Base-by-base conservation (phyloP, 2,888 invertebrate genomes). In the Brachynemurus nebulosus region DNA sequence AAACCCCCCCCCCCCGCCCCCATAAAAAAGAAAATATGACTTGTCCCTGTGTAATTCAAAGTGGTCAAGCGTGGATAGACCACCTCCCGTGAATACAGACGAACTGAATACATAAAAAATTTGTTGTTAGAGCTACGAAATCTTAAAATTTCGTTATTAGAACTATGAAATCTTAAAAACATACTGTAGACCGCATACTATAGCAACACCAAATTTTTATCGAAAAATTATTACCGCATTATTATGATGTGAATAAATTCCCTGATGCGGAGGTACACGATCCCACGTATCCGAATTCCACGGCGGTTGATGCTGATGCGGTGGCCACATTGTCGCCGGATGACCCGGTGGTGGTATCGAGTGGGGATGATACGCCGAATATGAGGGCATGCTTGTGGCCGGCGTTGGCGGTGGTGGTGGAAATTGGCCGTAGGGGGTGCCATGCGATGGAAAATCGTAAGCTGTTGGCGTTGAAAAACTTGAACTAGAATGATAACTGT, bases 391-490 rank as follows among this genome's bases (percentile, higher is more conserved):
- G 1, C 48, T 47, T 25, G 51, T 51, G 2, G 53, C 53, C n/a
- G 50, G 44, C 4, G 44, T 53, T 39, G 52, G 51, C 2, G 52
- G 52, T 4, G 50, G 43, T 3, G 42, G 42, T 12, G 47, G 47
- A 19, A 44, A 47, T 40, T 40, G 45, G 16, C 49, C 49, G 35
- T 45, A 55, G 1, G 52, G 52, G 12, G 52, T 50, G 35, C 50
- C 45, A 12, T 52, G 51, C 2, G 35, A 23, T 7, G 35, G 30
- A 37, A 25, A 40, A 14, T 35, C 40, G 39, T 35, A 38, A 12
- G 21, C 9, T 19, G 40, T 18, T 25, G 50, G 44, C 6, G 46
- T 43, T 21, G 42, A 41, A 16, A 38, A 44, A 12, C 38, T 44
- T 12, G 44, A 44, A 7, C 38, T 14, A 18, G 44, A 44, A 25